These are phyloP conservation scores for Cephus pulcher DNA, from an alignment of 2,888 invertebrate genomes.

Conservation along the genomic window DNA sequence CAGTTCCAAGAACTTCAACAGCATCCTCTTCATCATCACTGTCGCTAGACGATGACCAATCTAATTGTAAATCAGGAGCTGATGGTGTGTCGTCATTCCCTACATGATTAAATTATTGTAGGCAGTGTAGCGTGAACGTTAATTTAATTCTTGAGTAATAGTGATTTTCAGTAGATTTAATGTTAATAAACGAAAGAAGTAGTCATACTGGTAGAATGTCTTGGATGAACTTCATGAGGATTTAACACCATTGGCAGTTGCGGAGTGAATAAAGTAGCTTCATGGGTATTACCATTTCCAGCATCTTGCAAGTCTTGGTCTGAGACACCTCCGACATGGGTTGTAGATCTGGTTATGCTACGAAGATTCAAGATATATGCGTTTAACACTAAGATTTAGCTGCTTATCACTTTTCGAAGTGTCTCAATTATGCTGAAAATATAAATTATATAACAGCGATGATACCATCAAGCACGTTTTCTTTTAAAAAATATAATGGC, in stretches of 20 bases:
- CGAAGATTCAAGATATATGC: constrained; percentile 33
- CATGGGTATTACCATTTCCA: constrained; percentile 37
- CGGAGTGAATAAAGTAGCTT: constrained; percentile 38
- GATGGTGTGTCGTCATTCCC: constrained; percentile 68
- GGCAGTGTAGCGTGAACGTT: neutral
- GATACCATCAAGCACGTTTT: constrained; percentile 1
- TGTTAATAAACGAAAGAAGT: constrained; percentile 9
- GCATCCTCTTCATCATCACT: constrained; percentile 72
- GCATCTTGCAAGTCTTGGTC: constrained; percentile 37
- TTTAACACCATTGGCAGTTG: constrained; percentile 42
- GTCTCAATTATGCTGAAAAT: constrained; percentile 20
- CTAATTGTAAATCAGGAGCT: constrained; percentile 81
- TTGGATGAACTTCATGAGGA: constrained; percentile 42
- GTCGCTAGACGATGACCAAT: constrained; percentile 77
- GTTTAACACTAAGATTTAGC: constrained; percentile 21
- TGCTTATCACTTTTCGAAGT: constrained; percentile 16
- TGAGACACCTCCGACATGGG: constrained; percentile 34
- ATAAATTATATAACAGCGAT: constrained; percentile 8
- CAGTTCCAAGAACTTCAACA: constrained; percentile 66
- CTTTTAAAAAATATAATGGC: neutral
- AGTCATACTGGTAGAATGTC: constrained; percentile 45
- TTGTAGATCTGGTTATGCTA: constrained; percentile 48
- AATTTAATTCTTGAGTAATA: neutral
- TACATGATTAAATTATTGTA: constrained; percentile 17
- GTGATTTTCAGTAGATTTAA: neutral